Evolutionary conservation across 2,888 invertebrate species (phyloP).

Genomic region (Drosophila siamana): DNA sequence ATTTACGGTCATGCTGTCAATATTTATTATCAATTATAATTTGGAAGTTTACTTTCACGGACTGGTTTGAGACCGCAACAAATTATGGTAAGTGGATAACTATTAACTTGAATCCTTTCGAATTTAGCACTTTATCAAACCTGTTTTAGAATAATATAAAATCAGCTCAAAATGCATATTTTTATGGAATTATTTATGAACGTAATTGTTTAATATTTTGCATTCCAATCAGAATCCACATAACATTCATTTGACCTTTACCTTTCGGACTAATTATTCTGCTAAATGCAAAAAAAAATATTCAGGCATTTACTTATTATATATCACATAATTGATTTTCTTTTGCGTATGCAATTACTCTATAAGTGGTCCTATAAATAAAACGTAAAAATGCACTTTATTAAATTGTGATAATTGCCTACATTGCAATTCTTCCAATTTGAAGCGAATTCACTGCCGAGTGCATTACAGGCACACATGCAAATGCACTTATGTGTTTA

Average conservation of each 20-base stretch:
- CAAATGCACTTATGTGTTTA: constrained; percentile 3
- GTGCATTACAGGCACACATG: not conserved
- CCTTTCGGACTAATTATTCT: constrained; percentile 11
- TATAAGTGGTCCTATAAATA: not conserved
- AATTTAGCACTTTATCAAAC: too few species aligned
- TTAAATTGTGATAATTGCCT: not conserved
- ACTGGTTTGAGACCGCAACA: constrained; percentile 13
- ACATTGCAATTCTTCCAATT: constrained; percentile 3
- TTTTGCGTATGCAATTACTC: not conserved
- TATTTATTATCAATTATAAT: constrained; percentile 23
- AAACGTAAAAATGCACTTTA: not conserved
- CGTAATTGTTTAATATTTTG: constrained; percentile 5
- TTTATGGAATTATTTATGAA: constrained; percentile 4
- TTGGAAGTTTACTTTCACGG: constrained; percentile 16
- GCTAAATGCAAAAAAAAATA: constrained; percentile 2
- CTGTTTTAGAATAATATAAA: not conserved
- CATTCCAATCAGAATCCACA: constrained; percentile 4
- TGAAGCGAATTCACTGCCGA: not conserved
- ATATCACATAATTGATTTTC: not conserved
- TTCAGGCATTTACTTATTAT: not conserved
- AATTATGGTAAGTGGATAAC: constrained; percentile 37
- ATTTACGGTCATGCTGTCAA: not conserved
- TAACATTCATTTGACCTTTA: constrained; percentile 62
- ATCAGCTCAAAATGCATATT: not conserved
- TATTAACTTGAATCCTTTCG: not conserved